These are phyloP conservation scores for Carlito syrichta DNA, from an alignment of 2,113 vertebrate species.

Conservation along the genomic window DNA sequence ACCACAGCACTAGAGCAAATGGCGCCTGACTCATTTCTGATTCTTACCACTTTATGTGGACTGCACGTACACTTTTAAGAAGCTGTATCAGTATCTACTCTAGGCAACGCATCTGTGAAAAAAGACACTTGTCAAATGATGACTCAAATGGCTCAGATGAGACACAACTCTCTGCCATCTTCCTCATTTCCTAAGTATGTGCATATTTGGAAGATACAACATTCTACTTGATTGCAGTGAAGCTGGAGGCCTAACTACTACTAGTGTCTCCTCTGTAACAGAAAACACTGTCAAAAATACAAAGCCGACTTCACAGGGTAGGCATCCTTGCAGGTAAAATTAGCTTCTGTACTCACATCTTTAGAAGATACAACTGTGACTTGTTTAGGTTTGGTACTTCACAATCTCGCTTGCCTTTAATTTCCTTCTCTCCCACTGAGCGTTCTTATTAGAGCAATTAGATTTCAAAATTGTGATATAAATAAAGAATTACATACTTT, in stretches of 20 bases:
- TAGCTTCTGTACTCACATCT: neutral
- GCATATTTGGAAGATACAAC: neutral
- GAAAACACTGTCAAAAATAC: neutral
- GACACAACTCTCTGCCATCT: neutral
- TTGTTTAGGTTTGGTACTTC: neutral
- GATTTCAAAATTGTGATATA: conserved; percentile 25
- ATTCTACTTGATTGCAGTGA: neutral
- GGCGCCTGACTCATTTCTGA: neutral
- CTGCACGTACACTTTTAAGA: neutral
- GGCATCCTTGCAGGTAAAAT: neutral
- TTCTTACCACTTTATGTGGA: neutral
- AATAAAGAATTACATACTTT: conserved; percentile 28
- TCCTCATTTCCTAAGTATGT: neutral
- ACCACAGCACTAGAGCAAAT: neutral
- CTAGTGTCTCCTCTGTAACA: neutral
- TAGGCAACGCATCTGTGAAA: neutral
- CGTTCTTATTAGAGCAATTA: neutral
- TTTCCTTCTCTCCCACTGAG: neutral
- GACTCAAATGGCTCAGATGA: neutral
- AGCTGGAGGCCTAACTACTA: neutral
- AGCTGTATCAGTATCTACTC: neutral
- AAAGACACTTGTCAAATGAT: neutral
- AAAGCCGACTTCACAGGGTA: neutral
- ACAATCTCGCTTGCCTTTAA: conserved; percentile 13
- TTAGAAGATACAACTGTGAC: neutral